Evolutionary conservation across 2,113 vertebrate genomes (phyloP), one percentile per base, ranked within the genome.

Genomic region (Hippolais icterina): DNA sequence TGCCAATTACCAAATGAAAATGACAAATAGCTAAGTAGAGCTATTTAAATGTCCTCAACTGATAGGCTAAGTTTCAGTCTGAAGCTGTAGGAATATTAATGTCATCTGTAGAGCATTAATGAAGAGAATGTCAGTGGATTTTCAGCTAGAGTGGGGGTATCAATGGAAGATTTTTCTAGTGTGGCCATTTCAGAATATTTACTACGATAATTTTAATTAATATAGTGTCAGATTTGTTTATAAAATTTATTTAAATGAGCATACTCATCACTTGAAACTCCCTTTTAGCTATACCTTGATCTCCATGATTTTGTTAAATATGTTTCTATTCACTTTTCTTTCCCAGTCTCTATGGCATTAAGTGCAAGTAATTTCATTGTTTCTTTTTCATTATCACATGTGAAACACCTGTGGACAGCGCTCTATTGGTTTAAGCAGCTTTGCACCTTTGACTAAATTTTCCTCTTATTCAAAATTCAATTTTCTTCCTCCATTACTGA

Each of bases 1-100:
- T 95, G 86, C 46, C 83, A 92, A 75, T 94, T 92, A 37, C 22
- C 86, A 82, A 95, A 93, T 91, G 56, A 89, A 92, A 89, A 49
- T 87, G 86, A 79, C 46, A 91, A 95, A 96, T 65, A 87, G 60
- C 22, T 91, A 82, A 92, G 76, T 69, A 84, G 52, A 90, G 16
- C 13, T 94, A 90, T 96, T 95, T 89, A 84, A 89, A 78, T 53
- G 21, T 80, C 9, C 56, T 72, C 49, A 79, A 90, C 11, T 81
- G 54, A 46, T 39, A 71, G 20, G 24, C 42, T 86, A 47, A 84
- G 92, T 90, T 93, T 93, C 2, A 3, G 33, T 83, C 71, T 94
- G 86, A 93, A 92, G 54, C 33, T 61, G 33, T 20, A 96, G 69
- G 91, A 93, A 92, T 64, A 81, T 41, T 83, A 70, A 74, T 0